Conservation (phyloP, 2,797 vertebrate species). For the Podarcis lilfordi region DNA sequence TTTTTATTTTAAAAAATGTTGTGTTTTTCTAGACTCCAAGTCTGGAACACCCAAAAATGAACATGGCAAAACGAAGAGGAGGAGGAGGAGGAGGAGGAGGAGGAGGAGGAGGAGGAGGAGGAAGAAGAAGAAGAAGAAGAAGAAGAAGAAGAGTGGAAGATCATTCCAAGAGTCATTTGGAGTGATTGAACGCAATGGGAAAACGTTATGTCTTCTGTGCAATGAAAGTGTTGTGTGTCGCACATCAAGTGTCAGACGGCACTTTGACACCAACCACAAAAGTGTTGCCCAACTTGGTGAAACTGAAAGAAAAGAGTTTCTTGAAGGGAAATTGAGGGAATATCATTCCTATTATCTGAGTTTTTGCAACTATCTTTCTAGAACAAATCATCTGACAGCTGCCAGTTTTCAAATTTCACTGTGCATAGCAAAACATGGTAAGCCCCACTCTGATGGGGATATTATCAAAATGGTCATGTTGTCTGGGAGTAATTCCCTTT, state of each 20-base stretch:
- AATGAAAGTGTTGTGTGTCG: not conserved
- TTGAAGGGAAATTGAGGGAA: not conserved
- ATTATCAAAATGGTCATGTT: no score
- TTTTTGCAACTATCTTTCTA: no score
- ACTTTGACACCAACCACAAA: not conserved
- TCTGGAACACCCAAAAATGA: not conserved
- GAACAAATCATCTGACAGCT: no score
- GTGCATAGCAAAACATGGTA: no score
- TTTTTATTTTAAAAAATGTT: not conserved
- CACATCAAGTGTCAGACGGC: not conserved
- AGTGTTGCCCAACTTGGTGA: not conserved
- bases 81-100: no score
- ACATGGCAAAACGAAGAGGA: not conserved
- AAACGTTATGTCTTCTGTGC: not conserved
- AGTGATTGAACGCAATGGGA: not conserved
- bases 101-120: no score
- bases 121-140: no score
- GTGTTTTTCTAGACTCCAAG: not conserved
- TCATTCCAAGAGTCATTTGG: not conserved
- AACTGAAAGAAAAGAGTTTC: not conserved
- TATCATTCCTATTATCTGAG: no score
- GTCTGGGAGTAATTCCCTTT: no score
- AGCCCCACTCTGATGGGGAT: no score
- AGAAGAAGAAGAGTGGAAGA: not conserved
- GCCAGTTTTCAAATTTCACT: no score